Percentiles rank a stretch among this genome's conserved stretches.
phyloP scores from a whole-genome alignment of 2,888 invertebrate species.

The Lasioglossum calceatum region DNA sequence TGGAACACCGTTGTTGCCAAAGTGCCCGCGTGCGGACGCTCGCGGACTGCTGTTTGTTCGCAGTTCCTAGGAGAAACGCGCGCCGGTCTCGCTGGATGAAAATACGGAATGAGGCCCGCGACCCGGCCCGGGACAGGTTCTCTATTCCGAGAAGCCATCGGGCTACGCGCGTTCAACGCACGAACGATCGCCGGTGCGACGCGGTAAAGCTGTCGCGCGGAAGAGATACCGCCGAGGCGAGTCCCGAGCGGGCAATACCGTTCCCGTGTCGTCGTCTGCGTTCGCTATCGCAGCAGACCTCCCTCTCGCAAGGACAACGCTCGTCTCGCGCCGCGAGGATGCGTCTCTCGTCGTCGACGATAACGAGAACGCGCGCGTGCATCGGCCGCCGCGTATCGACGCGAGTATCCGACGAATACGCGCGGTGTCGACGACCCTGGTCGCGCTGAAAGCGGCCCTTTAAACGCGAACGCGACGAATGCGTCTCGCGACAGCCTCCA shows the following conservation, averaged over 20 bases:
- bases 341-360: constrained; percentile 3
- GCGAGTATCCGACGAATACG: background rate
- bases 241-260: constrained; percentile 11
- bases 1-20: background rate
- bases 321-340: background rate
- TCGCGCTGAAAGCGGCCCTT: constrained; percentile 1
- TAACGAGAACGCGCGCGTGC: background rate
- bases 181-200: constrained; percentile 29
- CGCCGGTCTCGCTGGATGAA: background rate
- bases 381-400: background rate
- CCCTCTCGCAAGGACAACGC: background rate
- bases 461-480: constrained; percentile 28
- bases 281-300: constrained; percentile 8
- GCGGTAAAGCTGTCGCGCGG: constrained; percentile 43
- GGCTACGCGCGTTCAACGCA: constrained; percentile 22
- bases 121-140: constrained; percentile 17
- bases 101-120: constrained; percentile 9
- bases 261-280: constrained; percentile 4
- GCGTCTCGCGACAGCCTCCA: background rate
- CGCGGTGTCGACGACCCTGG: background rate
- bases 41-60: background rate
- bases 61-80: background rate
- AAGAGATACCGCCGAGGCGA: constrained; percentile 29
- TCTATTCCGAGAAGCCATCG: constrained; percentile 37
- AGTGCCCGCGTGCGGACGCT: background rate